These are phyloP conservation scores for Erythrolamprus reginae DNA, from an alignment of 2,113 vertebrate genomes.

Conservation along the genomic window DNA sequence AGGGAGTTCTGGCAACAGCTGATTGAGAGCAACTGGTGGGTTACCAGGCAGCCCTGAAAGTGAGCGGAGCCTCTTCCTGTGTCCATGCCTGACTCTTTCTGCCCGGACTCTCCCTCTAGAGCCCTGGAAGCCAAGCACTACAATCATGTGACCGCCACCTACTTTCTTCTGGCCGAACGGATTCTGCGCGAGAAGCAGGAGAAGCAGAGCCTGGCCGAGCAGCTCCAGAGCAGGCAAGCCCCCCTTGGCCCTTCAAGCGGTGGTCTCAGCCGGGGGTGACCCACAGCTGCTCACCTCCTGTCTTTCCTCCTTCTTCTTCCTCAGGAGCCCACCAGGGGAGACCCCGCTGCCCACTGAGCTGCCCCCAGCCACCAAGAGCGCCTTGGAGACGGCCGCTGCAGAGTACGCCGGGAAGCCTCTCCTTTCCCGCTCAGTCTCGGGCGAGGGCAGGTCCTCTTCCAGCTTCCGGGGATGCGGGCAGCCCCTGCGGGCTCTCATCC, in stretches of 20 bases:
- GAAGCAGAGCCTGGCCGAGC: constrained; percentile 56
- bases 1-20: background rate
- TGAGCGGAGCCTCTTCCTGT: background rate
- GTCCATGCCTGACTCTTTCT: background rate
- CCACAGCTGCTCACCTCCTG: background rate
- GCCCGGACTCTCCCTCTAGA: constrained; percentile 33
- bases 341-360: background rate
- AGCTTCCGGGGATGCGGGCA: background rate
- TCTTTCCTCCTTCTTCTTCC: background rate
- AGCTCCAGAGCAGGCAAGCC: constrained; percentile 56
- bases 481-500: constrained; percentile 36
- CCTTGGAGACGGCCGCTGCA: constrained; percentile 46
- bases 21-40: background rate
- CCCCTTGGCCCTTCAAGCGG: rapidly evolving
- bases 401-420: background rate
- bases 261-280: background rate
- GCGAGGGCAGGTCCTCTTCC: background rate
- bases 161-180: constrained; percentile 73
- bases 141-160: constrained; percentile 76
- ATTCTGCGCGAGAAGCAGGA: constrained; percentile 74
- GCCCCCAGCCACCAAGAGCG: constrained; percentile 19
- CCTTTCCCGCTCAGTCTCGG: background rate
- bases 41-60: background rate
- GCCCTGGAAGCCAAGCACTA: constrained; percentile 71
- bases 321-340: constrained; percentile 4